These are phyloP conservation scores for Mus musculus DNA, from an alignment of 2,113 vertebrate species.

Conservation along the genomic window GRCm39 chr10:124855501-124856000, in stretches of 20 bases:
- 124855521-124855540: not conserved
- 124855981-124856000: not conserved
- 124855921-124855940: not conserved
- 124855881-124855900: too few relatives aligned
- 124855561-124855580: not conserved
- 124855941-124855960: not conserved
- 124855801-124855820: not conserved
- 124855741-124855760: not conserved
- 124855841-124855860: too few relatives aligned
- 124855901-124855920: not conserved
- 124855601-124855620: not conserved
- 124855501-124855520: not conserved
- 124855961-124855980: not conserved
- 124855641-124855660: not conserved
- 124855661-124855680: not conserved
- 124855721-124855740: not conserved
- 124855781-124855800: not conserved
- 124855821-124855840: not conserved
- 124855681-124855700: not conserved
- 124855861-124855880: not conserved
- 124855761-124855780: conserved; percentile 6
- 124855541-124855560: not conserved
- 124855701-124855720: not conserved
- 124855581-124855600: not conserved
- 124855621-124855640: not conserved